phyloP scores from a whole-genome alignment of 2,113 vertebrate species.

The Lepisosteus oculatus region DNA sequence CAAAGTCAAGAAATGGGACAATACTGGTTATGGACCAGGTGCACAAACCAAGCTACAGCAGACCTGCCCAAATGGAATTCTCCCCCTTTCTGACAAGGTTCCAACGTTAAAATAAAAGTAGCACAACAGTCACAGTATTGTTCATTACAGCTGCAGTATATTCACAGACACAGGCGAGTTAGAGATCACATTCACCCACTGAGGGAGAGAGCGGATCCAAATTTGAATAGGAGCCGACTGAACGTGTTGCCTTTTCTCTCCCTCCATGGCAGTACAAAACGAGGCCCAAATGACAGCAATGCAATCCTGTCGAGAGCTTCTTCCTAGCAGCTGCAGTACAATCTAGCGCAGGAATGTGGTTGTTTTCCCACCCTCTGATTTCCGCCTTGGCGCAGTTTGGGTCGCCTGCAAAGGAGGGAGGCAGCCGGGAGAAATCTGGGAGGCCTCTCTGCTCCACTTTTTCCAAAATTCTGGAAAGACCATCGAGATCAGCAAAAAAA shows the following conservation, averaged over 20 bases:
- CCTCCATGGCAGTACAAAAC: neutral
- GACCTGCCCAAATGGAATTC: neutral
- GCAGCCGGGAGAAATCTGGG: conserved; percentile 26
- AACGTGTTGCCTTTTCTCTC: too few relatives aligned
- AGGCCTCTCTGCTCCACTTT: conserved; percentile 37
- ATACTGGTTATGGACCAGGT: neutral
- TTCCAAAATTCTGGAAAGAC: conserved; percentile 19
- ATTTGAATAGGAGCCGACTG: too few relatives aligned
- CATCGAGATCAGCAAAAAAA: conserved; percentile 58
- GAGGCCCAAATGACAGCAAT: neutral
- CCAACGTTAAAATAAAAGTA: neutral
- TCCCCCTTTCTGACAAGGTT: neutral
- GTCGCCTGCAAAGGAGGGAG: conserved; percentile 35
- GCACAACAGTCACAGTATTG: neutral
- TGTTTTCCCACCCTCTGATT: conserved; percentile 8
- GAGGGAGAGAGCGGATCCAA: too few relatives aligned
- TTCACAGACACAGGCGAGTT: too few relatives aligned
- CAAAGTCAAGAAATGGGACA: neutral
- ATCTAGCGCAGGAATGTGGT: conserved; percentile 17
- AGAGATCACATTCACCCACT: too few relatives aligned
- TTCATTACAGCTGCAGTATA: neutral
- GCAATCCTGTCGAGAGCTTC: neutral
- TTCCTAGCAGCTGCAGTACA: conserved; percentile 49
- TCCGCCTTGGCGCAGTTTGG: conserved; percentile 16
- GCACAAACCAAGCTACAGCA: neutral